Evolutionary conservation across 2,797 vertebrate genomes (phyloP), one percentile per base, ranked within the genome.

Genomic region (Crax fasciolata): DNA sequence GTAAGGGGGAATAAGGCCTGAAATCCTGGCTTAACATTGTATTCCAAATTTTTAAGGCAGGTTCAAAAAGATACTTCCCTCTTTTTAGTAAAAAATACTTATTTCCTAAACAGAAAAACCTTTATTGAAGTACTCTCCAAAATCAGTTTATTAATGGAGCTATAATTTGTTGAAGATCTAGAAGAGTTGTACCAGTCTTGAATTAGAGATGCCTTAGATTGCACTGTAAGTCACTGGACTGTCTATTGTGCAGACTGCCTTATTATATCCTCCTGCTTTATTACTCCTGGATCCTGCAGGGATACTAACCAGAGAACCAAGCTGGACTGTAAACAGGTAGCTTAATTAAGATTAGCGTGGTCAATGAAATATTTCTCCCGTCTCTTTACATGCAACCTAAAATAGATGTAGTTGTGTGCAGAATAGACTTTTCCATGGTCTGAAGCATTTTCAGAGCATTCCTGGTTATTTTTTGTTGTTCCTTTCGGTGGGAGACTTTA

Each of bases 1-100:
- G 67, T 73, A 70, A 74, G n/a, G 21, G 28, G 72, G 13, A 55
- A 76, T 44, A 82, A 82, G 76, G 48, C 63, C 70, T 59, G 62
- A 90, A 85, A 62, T 89, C 83, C 84, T 74, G 74, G 71, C 83
- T 93, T 77, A 94, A 83, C 39, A 39, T 83, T 76, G 30, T 74
- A 39, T 66, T 87, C 23, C 59, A 81, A 93, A 89, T 59, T 59
- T 35, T 94, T 94, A 84, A 78, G 78, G 28, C 44, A 55, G 80
- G 28, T 68, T 79, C 21, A 59, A 13, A 85, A 85, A 70, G 13
- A 63, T 39, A 27, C 24, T 92, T 93, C 24, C 30, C 9, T 62
- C 10, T 4, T 78, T 93, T 67, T 52, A 75, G 39, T 68, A 86
- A 74, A 68, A 90, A 67, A 43, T 52, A 77, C 35, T 73, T 83